Evolutionary conservation across 2,888 invertebrate species (phyloP).

Genomic region (Leptopilina syphax): DNA sequence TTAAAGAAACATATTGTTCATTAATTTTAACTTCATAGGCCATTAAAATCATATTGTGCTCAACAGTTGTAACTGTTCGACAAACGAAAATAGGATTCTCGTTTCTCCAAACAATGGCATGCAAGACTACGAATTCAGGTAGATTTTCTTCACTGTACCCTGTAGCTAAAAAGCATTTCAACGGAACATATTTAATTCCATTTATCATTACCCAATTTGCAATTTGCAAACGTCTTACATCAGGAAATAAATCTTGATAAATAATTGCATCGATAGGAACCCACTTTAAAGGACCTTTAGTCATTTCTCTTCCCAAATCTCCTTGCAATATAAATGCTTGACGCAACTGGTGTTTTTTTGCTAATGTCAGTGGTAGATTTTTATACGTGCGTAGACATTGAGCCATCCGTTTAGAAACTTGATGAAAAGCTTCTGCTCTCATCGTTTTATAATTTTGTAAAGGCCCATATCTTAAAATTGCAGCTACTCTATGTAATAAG

Average conservation of each 20-base stretch:
- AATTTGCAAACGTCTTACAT: not conserved
- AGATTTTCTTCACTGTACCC: not conserved
- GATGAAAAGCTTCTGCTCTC: not conserved
- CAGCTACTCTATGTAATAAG: not conserved
- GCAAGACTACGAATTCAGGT: not conserved
- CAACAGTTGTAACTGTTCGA: not conserved
- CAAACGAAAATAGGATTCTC: not conserved
- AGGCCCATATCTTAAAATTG: not conserved
- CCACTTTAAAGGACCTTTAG: not conserved
- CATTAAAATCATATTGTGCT: not conserved
- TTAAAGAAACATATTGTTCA: not conserved
- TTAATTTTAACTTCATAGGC: not conserved
- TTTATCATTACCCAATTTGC: not conserved
- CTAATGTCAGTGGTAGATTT: not conserved
- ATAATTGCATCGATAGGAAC: not conserved
- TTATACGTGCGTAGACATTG: not conserved
- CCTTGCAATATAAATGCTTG: not conserved
- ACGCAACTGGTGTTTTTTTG: not conserved
- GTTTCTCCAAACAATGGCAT: not conserved
- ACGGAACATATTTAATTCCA: slow-evolving; percentile 4
- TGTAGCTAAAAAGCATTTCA: not conserved
- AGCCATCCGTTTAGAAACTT: not conserved
- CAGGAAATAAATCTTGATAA: not conserved
- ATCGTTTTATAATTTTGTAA: not conserved
- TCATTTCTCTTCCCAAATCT: not conserved